These are phyloP conservation scores for Hydrolagus affinis DNA, from an alignment of 2,113 vertebrate species.

Conservation along the genomic window DNA sequence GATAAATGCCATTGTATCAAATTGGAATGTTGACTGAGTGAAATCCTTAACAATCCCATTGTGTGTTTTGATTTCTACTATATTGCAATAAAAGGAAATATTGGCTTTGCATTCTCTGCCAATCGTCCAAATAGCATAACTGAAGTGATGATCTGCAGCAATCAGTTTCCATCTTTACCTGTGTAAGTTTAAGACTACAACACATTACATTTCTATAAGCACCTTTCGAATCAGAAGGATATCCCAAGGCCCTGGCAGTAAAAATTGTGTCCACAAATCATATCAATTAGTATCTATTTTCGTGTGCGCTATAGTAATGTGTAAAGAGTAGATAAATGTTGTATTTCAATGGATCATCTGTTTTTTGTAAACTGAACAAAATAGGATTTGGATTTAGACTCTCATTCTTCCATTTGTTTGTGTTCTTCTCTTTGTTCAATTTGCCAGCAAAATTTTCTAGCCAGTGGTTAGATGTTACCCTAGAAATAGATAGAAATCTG, in stretches of 20 bases:
- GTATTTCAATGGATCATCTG: no score
- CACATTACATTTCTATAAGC: no score
- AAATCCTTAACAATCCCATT: not conserved
- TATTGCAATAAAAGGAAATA: not conserved
- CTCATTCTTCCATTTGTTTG: not conserved
- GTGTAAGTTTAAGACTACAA: not conserved
- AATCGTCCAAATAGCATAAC: not conserved
- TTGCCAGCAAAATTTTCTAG: not conserved
- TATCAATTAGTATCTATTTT: no score
- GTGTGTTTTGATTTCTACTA: not conserved
- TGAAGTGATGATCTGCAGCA: not conserved
- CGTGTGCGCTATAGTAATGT: no score
- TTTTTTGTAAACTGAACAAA: no score
- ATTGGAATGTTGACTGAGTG: not conserved
- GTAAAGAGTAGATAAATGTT: no score
- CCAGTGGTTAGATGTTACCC: not conserved
- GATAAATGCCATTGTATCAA: not conserved
- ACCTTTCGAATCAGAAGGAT: no score
- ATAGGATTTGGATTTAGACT: no score
- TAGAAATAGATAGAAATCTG: not conserved
- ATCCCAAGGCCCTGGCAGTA: no score
- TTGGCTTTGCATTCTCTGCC: not conserved
- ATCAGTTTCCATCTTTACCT: not conserved
- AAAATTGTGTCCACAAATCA: no score
- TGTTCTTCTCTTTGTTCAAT: not conserved